phyloP scores from a whole-genome alignment of 2,113 vertebrate species.

The Colistium nudipinnis region DNA sequence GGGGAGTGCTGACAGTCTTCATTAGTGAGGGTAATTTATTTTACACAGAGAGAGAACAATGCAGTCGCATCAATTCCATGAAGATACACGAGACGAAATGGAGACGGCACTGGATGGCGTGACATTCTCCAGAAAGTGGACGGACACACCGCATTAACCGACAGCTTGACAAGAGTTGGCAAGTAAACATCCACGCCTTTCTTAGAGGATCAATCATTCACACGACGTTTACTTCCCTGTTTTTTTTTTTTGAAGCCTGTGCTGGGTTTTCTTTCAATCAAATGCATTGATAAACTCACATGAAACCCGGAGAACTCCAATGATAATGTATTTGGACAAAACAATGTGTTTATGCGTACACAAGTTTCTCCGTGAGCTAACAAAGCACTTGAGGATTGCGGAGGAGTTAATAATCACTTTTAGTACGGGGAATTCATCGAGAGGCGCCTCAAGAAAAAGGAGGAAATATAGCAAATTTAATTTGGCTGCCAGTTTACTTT shows the following conservation, averaged over 20 bases:
- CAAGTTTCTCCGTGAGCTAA: constrained; percentile 29
- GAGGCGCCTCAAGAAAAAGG: constrained; percentile 30
- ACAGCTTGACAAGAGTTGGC: constrained; percentile 18
- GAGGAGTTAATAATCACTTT: constrained; percentile 44
- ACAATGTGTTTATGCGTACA: constrained; percentile 20
- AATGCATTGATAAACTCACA: constrained; percentile 2
- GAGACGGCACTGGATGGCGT: constrained; percentile 38
- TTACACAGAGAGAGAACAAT: constrained; percentile 60
- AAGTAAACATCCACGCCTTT: constrained; percentile 15
- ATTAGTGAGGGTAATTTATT: constrained; percentile 70
- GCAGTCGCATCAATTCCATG: constrained; percentile 53
- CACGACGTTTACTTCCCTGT: constrained; percentile 1
- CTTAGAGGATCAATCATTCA: constrained; percentile 21
- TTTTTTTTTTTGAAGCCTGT: not conserved
- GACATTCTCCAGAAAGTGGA: constrained; percentile 42
- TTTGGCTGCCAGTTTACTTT: constrained; percentile 45
- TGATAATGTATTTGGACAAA: constrained; percentile 10
- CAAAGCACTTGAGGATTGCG: constrained; percentile 29
- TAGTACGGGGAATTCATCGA: constrained; percentile 16
- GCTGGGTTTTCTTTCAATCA: not conserved
- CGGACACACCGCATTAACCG: constrained; percentile 46
- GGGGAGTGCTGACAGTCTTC: constrained; percentile 52
- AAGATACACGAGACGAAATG: constrained; percentile 51
- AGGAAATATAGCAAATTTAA: constrained; percentile 46
- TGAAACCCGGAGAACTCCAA: constrained; percentile 6